Evolutionary conservation across 2,797 vertebrate genomes (phyloP), one percentile per base, ranked within the genome.

Genomic region (Urosaurus nigricauda): DNA sequence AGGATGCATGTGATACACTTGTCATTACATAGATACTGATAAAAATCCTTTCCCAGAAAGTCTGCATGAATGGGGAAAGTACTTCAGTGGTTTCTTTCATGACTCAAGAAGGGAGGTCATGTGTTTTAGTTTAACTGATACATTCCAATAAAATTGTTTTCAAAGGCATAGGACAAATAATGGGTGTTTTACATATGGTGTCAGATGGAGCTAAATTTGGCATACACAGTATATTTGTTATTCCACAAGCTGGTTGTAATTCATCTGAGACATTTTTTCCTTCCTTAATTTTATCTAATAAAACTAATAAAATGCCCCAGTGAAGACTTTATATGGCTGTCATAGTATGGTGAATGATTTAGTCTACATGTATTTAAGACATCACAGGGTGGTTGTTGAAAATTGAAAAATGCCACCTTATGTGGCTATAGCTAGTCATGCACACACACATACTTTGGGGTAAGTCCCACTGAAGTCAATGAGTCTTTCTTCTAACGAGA

Each of bases 91-190:
- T 95, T 96, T 96, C 93, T 96, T 97, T 95, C 93, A 96, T 96
- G 96, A 96, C 94, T 92, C 91, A 95, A 96, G 96, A 94, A 96
- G 93, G 90, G 96, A 79, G 92, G 94, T 98, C 97, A 97, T 96
- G 95, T 96, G 96, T 96, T 95, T 97, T 96, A 95, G 95, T 96
- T 97, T 97, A 98, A 95, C 96, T 95, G 94, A 97, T 96, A 95
- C 95, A 97, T 96, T 97, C 96, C 96, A 97, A 96, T 96, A 95
- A 96, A 97, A 97, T 95, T 82, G 95, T 96, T 97, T 97, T 97
- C 96, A 97, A 97, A 97, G 96, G 96, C 93, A 96, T 95, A 95
- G 93, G 96, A 96, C 96, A 96, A 96, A 96, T 96, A 97, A 97
- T 94, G 94, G 94, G 85, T 84, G 92, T 96, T 94, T 97, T 96